phyloP scores from a whole-genome alignment of 2,888 invertebrate species.

The Tigriopus californicus region DNA sequence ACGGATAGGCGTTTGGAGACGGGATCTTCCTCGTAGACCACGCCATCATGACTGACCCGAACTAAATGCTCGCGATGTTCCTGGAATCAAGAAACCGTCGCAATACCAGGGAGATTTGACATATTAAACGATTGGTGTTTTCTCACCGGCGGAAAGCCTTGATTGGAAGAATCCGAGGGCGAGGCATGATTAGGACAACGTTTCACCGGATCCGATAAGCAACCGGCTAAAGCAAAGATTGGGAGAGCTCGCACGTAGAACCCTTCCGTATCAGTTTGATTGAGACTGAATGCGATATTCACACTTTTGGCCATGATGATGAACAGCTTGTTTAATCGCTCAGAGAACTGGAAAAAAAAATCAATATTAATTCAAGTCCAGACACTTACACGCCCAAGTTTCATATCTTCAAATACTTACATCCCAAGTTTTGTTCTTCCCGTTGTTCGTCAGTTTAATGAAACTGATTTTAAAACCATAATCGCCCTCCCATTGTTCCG shows the following conservation, averaged over 20 bases:
- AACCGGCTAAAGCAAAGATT: neutral
- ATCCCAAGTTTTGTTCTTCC: slow-evolving; percentile 3
- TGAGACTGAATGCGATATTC: neutral
- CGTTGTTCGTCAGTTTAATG: neutral
- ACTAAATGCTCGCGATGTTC: neutral
- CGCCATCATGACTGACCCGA: neutral
- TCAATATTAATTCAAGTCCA: too few relatives aligned
- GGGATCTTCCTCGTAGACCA: neutral
- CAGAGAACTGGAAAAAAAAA: neutral
- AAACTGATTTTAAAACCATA: neutral
- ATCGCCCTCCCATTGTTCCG: neutral
- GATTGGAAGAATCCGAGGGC: neutral
- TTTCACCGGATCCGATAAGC: neutral
- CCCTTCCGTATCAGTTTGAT: neutral
- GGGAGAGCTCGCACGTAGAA: neutral
- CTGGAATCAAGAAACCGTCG: too few relatives aligned
- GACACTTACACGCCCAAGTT: neutral
- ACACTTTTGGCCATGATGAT: neutral
- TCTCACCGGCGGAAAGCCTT: too few relatives aligned
- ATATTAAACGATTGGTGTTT: too few relatives aligned
- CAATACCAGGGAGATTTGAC: too few relatives aligned
- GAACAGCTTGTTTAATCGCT: neutral
- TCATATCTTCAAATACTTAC: neutral
- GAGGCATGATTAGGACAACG: slow-evolving; percentile 6
- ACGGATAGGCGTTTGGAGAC: neutral